phyloP scores from a whole-genome alignment of 2,113 vertebrate species.

The Myotis davidii region DNA sequence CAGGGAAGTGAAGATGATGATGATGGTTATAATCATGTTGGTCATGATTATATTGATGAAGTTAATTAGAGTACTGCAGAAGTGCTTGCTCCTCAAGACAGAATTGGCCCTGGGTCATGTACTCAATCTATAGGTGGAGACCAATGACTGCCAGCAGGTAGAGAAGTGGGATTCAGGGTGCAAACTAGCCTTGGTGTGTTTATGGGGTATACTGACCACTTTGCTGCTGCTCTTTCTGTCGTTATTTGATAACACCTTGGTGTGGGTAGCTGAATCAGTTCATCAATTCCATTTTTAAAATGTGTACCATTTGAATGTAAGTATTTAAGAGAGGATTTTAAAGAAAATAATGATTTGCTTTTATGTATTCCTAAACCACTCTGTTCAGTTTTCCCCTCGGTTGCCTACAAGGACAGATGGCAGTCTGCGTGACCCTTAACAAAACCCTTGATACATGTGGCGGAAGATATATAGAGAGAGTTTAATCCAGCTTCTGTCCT shows the following conservation, averaged over 20 bases:
- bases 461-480: neutral
- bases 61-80: neutral
- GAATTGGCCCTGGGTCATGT: neutral
- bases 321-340: neutral
- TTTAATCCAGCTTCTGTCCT: neutral
- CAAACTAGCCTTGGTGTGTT: neutral
- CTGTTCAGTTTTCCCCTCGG: neutral
- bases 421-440: neutral
- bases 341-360: neutral
- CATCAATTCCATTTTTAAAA: neutral
- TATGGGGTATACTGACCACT: neutral
- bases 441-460: conserved; percentile 9
- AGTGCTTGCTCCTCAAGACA: neutral
- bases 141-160: neutral
- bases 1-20: neutral
- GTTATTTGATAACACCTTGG: neutral
- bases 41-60: neutral
- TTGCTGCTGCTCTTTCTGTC: neutral
- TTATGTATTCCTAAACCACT: neutral
- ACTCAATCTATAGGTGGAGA: neutral
- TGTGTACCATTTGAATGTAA: neutral
- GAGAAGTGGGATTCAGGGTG: neutral
- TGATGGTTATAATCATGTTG: neutral
- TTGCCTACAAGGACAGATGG: conserved; percentile 10
- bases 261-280: neutral